A percentile compares a stretch with the other conserved stretches of the same genome.
phyloP scores from a whole-genome alignment of 1,140 invertebrate species.

The Himalopsyche phryganea region DNA sequence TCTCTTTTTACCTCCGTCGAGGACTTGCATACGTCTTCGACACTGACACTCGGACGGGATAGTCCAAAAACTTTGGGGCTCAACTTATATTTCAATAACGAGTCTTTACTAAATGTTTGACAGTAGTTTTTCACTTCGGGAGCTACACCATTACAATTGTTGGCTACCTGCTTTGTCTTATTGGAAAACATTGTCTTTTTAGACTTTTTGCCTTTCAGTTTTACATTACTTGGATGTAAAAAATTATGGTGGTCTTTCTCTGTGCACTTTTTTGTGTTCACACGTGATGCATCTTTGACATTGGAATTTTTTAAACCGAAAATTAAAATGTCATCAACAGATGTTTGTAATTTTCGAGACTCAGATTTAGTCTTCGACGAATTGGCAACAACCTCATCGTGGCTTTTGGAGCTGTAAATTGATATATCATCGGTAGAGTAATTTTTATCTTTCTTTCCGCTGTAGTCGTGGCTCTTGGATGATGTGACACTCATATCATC shows the following conservation, averaged over 20 bases:
- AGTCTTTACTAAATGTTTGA: constrained; percentile 11
- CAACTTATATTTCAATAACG: constrained; percentile 46
- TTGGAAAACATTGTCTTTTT: constrained; percentile 45
- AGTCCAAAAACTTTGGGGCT: constrained; percentile 58
- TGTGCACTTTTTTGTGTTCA: constrained; percentile 35
- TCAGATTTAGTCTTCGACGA: constrained; percentile 37
- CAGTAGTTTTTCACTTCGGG: constrained; percentile 17
- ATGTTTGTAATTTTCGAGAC: constrained; percentile 38
- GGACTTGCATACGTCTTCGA: constrained; percentile 51
- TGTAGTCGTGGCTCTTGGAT: constrained; percentile 39
- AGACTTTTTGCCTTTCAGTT: constrained; percentile 42
- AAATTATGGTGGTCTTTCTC: constrained; percentile 41
- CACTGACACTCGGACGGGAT: constrained; percentile 51
- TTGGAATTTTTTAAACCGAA: constrained; percentile 40
- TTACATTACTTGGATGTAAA: constrained; percentile 42
- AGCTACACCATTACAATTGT: background rate
- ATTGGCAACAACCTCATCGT: constrained; percentile 44
- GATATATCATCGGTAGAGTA: constrained; percentile 52
- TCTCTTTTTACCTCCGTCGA: constrained; percentile 14
- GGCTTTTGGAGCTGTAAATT: constrained; percentile 53
- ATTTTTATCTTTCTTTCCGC: constrained; percentile 31
- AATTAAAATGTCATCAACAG: constrained; percentile 49
- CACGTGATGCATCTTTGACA: constrained; percentile 3
- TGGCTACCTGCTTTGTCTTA: constrained; percentile 37
- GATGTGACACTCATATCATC: constrained; percentile 48